Percentiles rank a stretch among this genome's conserved stretches.
These are phyloP conservation scores for Epicauta chinensis DNA, from an alignment of 1,140 invertebrate species.

Conservation along the genomic window DNA sequence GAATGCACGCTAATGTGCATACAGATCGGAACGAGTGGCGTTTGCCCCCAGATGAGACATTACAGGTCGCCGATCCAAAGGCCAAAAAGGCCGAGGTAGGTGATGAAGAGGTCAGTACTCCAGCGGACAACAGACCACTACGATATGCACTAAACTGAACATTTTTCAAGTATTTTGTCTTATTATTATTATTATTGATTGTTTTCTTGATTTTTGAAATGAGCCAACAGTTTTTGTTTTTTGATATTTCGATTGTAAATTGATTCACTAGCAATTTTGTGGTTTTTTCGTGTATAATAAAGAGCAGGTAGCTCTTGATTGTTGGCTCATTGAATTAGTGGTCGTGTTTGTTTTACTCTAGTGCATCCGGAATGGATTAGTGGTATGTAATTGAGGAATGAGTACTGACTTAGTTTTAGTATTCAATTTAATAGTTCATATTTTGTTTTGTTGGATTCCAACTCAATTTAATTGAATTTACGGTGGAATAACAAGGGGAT, in stretches of 20 bases:
- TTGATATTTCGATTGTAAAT: too few relatives aligned
- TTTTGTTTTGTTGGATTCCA: neutral
- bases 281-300: too few relatives aligned
- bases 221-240: neutral
- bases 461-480: too few relatives aligned
- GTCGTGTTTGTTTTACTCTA: conserved; percentile 15
- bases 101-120: conserved; percentile 45
- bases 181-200: neutral
- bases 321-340: neutral
- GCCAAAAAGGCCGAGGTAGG: conserved; percentile 65
- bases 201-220: neutral
- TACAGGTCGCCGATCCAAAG: conserved; percentile 79
- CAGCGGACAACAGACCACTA: conserved; percentile 9
- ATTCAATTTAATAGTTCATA: conserved; percentile 11
- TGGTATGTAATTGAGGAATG: conserved; percentile 40
- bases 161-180: neutral
- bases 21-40: conserved; percentile 79
- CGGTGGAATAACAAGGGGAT: too few relatives aligned
- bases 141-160: conserved; percentile 2
- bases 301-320: neutral
- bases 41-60: conserved; percentile 79
- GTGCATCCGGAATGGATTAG: conserved; percentile 40
- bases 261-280: too few relatives aligned
- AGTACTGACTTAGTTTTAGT: conserved; percentile 43
- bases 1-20: conserved; percentile 77